Evolutionary conservation across 2,113 vertebrate genomes (phyloP).

Genomic region (Propithecus coquereli): DNA sequence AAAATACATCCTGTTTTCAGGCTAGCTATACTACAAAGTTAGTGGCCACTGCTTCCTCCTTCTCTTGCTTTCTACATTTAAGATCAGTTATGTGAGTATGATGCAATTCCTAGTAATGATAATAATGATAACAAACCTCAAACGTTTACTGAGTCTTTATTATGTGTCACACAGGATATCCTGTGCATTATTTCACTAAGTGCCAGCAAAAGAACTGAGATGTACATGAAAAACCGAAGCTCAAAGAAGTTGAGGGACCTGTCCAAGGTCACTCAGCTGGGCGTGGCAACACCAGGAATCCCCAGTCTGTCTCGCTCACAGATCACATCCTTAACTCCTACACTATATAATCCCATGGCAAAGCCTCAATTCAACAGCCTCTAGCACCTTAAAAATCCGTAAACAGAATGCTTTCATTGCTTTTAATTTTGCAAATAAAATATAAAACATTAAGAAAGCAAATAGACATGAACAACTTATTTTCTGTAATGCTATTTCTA

Average conservation of each 20-base stretch:
- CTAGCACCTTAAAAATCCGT: background rate
- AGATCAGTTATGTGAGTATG: background rate
- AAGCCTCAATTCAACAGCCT: background rate
- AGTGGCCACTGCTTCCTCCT: background rate
- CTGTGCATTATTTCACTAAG: background rate
- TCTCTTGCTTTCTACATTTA: background rate
- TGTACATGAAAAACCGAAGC: background rate
- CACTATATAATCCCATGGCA: background rate
- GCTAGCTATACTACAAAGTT: background rate
- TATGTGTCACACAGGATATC: background rate
- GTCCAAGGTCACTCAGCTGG: background rate
- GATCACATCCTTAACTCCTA: background rate
- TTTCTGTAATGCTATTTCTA: constrained; percentile 11
- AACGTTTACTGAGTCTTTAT: background rate
- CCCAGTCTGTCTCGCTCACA: background rate
- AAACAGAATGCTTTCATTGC: background rate
- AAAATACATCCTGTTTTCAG: background rate
- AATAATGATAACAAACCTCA: background rate
- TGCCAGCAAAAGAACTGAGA: background rate
- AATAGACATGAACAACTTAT: background rate
- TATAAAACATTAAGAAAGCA: background rate
- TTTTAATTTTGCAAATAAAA: constrained; percentile 21
- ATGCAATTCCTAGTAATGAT: background rate
- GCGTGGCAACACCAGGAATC: background rate
- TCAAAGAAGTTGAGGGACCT: background rate